Evolutionary conservation across 2,888 invertebrate species (phyloP), one percentile per base, ranked within the genome.

Genomic region (Bombyx huttoni): DNA sequence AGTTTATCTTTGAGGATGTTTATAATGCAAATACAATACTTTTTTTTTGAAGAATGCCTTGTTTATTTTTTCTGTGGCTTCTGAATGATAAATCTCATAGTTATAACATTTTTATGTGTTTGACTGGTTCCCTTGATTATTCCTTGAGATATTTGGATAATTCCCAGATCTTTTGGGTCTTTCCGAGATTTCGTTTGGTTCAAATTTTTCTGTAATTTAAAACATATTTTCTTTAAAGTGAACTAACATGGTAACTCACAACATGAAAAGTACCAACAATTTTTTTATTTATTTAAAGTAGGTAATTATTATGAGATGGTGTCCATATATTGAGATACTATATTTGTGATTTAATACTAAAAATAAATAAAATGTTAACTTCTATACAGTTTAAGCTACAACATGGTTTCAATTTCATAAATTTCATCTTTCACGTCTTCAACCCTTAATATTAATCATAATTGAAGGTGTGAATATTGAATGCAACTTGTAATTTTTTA

Each of bases 71-170:
- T 60, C 56, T 56, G 60, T 53, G 58, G 52, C 64, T 66, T 77
- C 63, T 74, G 68, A 56, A 82, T 61, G 46, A 70, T 62, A 61
- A 83, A 70, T 57, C 73, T 77, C 58, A 82, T 61, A 49, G 70
- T 61, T 50, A 79, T 59, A 34, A 67, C 58, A 67, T 78, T 66
- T 56, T 69, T 70, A 54, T 62, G 64, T 59, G 67, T 71, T 55
- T 71, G 72, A 53, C 66, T 71, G 58, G 73, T 67, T 56, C 73
- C 66, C 53, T 76, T 53, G 40, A 80, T 60, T 53, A 76, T 64
- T 58, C 73, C 73, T 51, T 59, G 61, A 5, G 82, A 83, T 56
- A 81, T 60, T 67, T 59, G 71, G 51, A 79, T 61, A 49, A 75
- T 59, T 54, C 71, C 73, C 57, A 75, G 54, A 54, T 67, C 62